These are phyloP conservation scores for Ivindomyrus marchei DNA, from an alignment of 2,113 vertebrate genomes.

Conservation along the genomic window DNA sequence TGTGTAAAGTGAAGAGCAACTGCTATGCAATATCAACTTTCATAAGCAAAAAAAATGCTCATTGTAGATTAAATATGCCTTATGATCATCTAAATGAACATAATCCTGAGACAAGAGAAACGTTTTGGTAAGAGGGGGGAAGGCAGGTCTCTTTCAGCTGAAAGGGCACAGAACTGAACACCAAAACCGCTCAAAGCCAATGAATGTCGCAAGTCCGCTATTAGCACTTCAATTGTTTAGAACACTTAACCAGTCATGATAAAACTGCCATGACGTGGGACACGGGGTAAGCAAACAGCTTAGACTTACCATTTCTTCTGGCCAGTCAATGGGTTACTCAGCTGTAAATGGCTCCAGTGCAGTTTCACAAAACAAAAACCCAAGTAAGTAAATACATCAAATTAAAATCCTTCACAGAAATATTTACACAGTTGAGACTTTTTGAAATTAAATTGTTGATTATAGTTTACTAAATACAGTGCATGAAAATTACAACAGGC, in stretches of 20 bases:
- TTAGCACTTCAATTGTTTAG: background rate
- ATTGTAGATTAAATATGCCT: background rate
- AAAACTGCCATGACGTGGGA: background rate
- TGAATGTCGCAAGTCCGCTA: background rate
- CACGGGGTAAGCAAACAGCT: background rate
- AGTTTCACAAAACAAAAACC: background rate
- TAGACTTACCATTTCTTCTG: background rate
- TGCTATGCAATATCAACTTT: background rate
- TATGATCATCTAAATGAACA: background rate
- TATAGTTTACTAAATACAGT: slow-evolving; percentile 59
- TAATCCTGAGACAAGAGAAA: background rate
- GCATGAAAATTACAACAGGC: slow-evolving; percentile 51
- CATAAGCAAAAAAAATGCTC: background rate
- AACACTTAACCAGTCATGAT: background rate
- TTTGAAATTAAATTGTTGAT: slow-evolving; percentile 46
- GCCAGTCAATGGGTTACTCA: background rate
- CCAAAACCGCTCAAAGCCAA: background rate
- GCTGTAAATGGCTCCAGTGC: background rate
- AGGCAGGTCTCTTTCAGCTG: background rate
- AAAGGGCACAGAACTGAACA: background rate
- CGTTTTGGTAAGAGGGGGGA: background rate
- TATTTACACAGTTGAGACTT: slow-evolving; percentile 57
- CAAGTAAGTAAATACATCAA: slow-evolving; percentile 11
- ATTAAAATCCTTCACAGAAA: slow-evolving; percentile 49
- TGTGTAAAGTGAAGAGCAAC: background rate